Evolutionary conservation across 1,140 invertebrate genomes (phyloP).

Genomic region (Listronotus bonariensis): DNA sequence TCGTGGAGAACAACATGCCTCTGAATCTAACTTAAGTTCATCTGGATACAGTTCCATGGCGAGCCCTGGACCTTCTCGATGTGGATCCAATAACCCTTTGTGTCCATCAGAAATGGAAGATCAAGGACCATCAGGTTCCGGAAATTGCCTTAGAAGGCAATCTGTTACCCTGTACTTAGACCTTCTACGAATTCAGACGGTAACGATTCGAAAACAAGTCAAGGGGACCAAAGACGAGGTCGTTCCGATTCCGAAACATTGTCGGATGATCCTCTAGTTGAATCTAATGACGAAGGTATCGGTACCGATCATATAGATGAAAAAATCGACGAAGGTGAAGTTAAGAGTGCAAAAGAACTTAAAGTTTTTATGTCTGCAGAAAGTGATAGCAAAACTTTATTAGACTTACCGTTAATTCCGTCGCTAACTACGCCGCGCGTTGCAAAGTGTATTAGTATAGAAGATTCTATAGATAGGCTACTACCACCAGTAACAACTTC

Average conservation of each 20-base stretch:
- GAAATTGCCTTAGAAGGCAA: slow-evolving; percentile 54
- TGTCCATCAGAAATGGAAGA: slow-evolving; percentile 73
- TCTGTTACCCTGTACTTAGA: slow-evolving; percentile 58
- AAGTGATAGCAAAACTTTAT: slow-evolving; percentile 48
- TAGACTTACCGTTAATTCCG: slow-evolving; percentile 54
- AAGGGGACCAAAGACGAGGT: slow-evolving; percentile 57
- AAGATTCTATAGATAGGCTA: slow-evolving; percentile 54
- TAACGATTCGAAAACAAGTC: slow-evolving; percentile 44
- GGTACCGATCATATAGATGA: slow-evolving; percentile 68
- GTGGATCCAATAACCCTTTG: slow-evolving; percentile 76
- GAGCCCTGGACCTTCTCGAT: slow-evolving; percentile 75
- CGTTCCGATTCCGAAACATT: slow-evolving; percentile 71
- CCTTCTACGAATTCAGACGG: slow-evolving; percentile 58
- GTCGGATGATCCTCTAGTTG: slow-evolving; percentile 68
- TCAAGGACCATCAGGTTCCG: slow-evolving; percentile 60
- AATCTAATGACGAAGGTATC: slow-evolving; percentile 74
- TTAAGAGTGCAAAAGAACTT: slow-evolving; percentile 68
- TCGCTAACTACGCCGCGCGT: slow-evolving; percentile 41
- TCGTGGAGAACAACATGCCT: slow-evolving; percentile 70
- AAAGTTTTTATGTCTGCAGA: slow-evolving; percentile 63
- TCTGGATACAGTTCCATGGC: slow-evolving; percentile 84
- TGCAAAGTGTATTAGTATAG: slow-evolving; percentile 42
- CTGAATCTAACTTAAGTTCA: slow-evolving; percentile 79
- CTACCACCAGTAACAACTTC: slow-evolving; percentile 36
- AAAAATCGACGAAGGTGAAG: slow-evolving; percentile 66